Evolutionary conservation across 2,797 vertebrate genomes (phyloP), one percentile per base, ranked within the genome.

Genomic region (Crax fasciolata): DNA sequence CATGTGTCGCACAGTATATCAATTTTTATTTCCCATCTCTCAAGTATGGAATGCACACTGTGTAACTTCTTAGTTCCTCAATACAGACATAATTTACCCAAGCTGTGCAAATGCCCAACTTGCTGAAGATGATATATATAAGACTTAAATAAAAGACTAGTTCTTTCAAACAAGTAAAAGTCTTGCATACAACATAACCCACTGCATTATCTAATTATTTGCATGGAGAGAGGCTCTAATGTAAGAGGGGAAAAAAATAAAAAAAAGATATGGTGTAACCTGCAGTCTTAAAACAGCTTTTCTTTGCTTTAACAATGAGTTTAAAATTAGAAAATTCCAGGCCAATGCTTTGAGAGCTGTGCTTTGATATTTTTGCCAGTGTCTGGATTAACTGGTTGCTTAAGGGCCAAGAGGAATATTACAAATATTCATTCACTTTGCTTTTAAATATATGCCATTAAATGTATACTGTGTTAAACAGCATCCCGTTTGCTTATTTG

Each of bases 11-110:
- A 96, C 94, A 98, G 90, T 98, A 98, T 97, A 98, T 98, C 98
- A 98, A 96, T 97, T 98, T 98, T 98, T 98, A 98, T 98, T 98
- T 98, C 96, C 96, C 96, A 98, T 98, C 96, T 94, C 95, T 98
- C 97, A 97, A 97, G 96, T 92, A 89, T 93, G 97, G 98, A 98
- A 98, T 98, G 98, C 96, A 97, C 84, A 96, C 97, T 97, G 91
- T 97, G 97, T 97, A 98, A 97, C 97, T 97, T 98, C 97, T 97
- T 97, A 97, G 97, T 94, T 97, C 98, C 97, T 98, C 97, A 97
- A 94, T 98, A 95, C 90, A 97, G 96, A 96, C 95, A 96, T 98
- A 98, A 98, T 98, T 98, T 97, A 98, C 93, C 95, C 97, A 97
- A 97, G 97, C 96, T 95, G 97, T 96, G 96, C 92, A 96, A 97